Base-by-base conservation (phyloP, 2,797 vertebrate genomes). In the Heteromormyrus szaboi region DNA sequence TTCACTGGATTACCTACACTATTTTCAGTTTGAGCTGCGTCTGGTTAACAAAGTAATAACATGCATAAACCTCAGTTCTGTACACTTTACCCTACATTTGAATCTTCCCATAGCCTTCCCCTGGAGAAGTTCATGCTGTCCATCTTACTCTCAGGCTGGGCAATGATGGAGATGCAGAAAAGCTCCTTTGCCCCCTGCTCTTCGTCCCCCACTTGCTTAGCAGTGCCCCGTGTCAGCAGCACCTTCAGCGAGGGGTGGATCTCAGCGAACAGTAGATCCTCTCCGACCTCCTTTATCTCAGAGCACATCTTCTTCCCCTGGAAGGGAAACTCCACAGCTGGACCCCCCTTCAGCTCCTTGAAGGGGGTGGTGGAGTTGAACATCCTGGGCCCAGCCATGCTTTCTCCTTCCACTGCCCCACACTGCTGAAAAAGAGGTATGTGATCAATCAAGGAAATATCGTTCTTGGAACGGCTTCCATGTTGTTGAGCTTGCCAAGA, bases 141-240 rank as follows among this genome's bases (percentile, higher is more conserved):
- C 44, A 4, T 90, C 97, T 97, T 94, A 99, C 98, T 96, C 92
- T 98, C 96, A 9, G 97, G 97, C 92, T 98, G 97, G 54, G 97
- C 96, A 0, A 99, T 97, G 90, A 99, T 97, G 92, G 97, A 98
- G 44, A 93, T 89, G 0, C 90, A 90, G 17, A 83, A 62, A 4
- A 89, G 29, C 87, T 96, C 91, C 87, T 92, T 86, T 79, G 93
- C 9, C 92, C 62, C 12, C 44, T 90, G 56, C 89, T 93, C 65
- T 91, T 92, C 93, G 76, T 92, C 0, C 92, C 94, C 88, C 95
- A 94, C 94, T 5, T 97, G 97, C 89, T 97, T 97, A 92, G 97
- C 97, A 0, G 97, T 97, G 93, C 97, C 97, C 79, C 93, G 96
- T 91, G 96, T 96, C 90, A 98, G 96, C 72, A 97, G 95, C 4